Base-by-base conservation (phyloP, 2,888 invertebrate genomes). In the Caenorhabditis sp. region DNA sequence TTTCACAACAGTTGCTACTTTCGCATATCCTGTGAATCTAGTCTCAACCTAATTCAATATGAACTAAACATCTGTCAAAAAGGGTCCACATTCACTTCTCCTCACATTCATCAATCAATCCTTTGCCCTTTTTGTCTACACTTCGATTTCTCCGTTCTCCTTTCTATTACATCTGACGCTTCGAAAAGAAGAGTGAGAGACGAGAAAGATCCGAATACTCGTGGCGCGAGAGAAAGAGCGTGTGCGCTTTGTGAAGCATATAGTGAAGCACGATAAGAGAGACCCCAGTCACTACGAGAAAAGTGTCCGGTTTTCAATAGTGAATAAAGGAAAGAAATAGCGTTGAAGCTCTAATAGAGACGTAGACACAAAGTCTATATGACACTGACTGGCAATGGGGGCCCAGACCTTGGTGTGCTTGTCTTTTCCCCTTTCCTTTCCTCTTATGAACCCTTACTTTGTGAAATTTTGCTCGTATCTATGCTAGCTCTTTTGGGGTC, bases 51-150 rank as follows among this genome's bases (percentile, higher is more conserved):
- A 10, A 51, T 1, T 44, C 16, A 44, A 44, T 16, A 44, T 44
- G 47, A 14, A 38, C n/a, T 16, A 31, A 41, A 61, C 61, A 28
- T 22, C n/a, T 64, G 47, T 44, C 16, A 16, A 1, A 7, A 6
- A 66, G 14, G 35, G 51, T 49, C 3, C 35, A 49, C 10, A 7
- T 64, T 28, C n/a, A 49, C 64, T 51, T 38, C 12, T 22, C 24
- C 44, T 10, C 3, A 14, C 58, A 58, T 28, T 56, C 47, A 58
- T 58, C 70, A 70, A 58, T 70, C 58, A 70, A 54, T 54, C 51
- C n/a, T 63, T 51, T 59, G 31, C 44, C 47, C 31, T 72, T 24
- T 28, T 72, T 26, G 7, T 41, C 31, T 12, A 14, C 26, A 14
- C 28, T 70, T 31, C 58, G 51, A 26, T 31, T 31, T 19, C 35